These are phyloP conservation scores for Cuniculus paca DNA, from an alignment of 2,797 vertebrate genomes.

Conservation along the genomic window DNA sequence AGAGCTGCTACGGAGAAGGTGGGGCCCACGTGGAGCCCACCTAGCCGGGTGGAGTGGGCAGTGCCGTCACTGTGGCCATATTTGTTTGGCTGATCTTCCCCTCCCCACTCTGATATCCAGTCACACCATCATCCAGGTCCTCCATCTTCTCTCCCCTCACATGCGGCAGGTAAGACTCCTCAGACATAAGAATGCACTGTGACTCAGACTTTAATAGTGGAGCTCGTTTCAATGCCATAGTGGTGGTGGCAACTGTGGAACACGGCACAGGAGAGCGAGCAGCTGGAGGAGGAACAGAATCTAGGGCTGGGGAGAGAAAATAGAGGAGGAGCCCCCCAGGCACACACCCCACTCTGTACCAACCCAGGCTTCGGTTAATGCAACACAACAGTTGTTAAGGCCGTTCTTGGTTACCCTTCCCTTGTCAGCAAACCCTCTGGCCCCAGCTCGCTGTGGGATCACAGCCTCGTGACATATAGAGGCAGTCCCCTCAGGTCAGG, in stretches of 20 bases:
- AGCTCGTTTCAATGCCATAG: conserved; percentile 68
- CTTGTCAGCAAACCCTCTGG: conserved; percentile 34
- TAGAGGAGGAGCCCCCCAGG: not conserved
- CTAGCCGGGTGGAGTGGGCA: not conserved
- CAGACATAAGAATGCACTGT: conserved; percentile 64
- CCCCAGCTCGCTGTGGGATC: not conserved
- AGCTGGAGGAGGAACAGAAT: conserved; percentile 40
- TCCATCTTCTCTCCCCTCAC: not conserved
- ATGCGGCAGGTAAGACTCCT: conserved; percentile 41
- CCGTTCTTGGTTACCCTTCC: conserved; percentile 38
- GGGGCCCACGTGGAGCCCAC: not conserved
- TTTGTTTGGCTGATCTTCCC: not conserved
- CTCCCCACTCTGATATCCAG: not conserved
- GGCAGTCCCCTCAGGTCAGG: not conserved
- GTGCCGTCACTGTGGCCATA: not conserved
- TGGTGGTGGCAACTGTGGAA: conserved; percentile 45
- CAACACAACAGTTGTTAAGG: not conserved
- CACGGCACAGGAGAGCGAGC: conserved; percentile 27
- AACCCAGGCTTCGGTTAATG: not conserved
- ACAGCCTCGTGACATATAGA: not conserved
- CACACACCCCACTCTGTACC: conserved; percentile 22
- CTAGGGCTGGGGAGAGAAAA: conserved; percentile 40
- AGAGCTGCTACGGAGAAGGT: too few species aligned
- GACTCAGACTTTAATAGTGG: conserved; percentile 83
- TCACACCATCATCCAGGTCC: not conserved